A percentile compares a stretch with the other conserved stretches of the same genome.
Evolutionary conservation across 2,888 invertebrate genomes (phyloP).

Genomic region (Lobophora halterata): DNA sequence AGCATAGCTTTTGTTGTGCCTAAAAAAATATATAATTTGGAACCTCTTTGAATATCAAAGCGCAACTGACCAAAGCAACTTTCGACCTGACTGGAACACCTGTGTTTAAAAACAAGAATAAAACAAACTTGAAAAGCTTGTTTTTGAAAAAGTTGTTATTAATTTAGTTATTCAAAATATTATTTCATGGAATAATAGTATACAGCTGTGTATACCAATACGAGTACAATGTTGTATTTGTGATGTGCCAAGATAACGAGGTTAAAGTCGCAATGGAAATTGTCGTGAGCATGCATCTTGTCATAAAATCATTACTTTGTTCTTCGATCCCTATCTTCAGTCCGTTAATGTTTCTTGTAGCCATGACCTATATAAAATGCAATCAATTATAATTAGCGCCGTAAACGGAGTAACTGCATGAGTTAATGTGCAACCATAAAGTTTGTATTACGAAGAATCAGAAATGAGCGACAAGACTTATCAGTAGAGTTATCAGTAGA

Average conservation of each 20-base stretch:
- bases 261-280: constrained; percentile 26
- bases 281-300: constrained; percentile 30
- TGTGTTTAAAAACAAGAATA: constrained; percentile 4
- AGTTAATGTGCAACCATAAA: constrained; percentile 54
- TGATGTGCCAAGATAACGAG: constrained; percentile 16
- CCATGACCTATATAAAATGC: constrained; percentile 61
- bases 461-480: constrained; percentile 6
- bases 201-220: constrained; percentile 1
- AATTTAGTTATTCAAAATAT: constrained; percentile 3
- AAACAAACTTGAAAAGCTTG: constrained; percentile 5
- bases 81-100: constrained; percentile 3
- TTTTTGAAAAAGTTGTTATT: constrained; percentile 5
- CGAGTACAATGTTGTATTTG: constrained; percentile 2
- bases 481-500: constrained; percentile 54
- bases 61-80: not conserved
- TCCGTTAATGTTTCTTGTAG: constrained; percentile 41
- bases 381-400: constrained; percentile 62
- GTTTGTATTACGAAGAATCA: constrained; percentile 34
- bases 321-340: constrained; percentile 57
- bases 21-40: too few relatives aligned
- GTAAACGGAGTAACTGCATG: constrained; percentile 54
- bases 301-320: constrained; percentile 36
- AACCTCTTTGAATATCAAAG: too few relatives aligned
- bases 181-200: not conserved
- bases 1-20: too few relatives aligned